Evolutionary conservation across 1,140 invertebrate species (phyloP), one percentile per base, ranked within the genome.

Genomic region (Ephestia elutella): DNA sequence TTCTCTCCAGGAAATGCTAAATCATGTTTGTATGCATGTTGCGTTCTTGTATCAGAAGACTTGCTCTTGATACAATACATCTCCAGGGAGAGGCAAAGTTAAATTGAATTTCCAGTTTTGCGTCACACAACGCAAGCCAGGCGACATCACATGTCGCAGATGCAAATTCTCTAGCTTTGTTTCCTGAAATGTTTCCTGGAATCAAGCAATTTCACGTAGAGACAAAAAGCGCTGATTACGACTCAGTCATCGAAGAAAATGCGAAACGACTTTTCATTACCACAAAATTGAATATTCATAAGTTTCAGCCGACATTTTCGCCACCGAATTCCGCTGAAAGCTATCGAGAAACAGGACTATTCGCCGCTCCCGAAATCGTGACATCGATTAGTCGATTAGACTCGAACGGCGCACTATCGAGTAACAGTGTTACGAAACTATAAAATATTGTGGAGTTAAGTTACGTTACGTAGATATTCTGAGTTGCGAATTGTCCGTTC

Each of bases 401-500:
- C 71, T 62, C 67, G 71, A 80, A 67, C 70, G 71, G 68, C 69
- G 70, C 68, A 68, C 73, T 63, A 86, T 85, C 80, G 71, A 81
- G 72, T 78, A 80, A 80, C 71, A 80, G 71, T 73, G 71, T 87
- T 85, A 83, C 84, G 80, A 82, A 85, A 87, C 75, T 82, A 82
- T 82, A 82, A 84, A 82, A 82, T 82, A 86, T 86, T 82, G 80
- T 78, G 72, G 78, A 79, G 78, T 82, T 82, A 80, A 83, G 78
- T 86, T 85, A 82, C 80, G 75, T 78, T 80, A 78, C 63, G 71
- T 72, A 71, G 50, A 20, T 56, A 75, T 74, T 68, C 38, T 66
- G 73, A 78, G 73, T 82, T 75, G 80, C 74, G 79, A 80, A 83
- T 79, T 80, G 79, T 71, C 68, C 76, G 73, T 59, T 78, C 69